Conservation (phyloP, 2,888 invertebrate species). For the Drosophila mayaguana region DNA sequence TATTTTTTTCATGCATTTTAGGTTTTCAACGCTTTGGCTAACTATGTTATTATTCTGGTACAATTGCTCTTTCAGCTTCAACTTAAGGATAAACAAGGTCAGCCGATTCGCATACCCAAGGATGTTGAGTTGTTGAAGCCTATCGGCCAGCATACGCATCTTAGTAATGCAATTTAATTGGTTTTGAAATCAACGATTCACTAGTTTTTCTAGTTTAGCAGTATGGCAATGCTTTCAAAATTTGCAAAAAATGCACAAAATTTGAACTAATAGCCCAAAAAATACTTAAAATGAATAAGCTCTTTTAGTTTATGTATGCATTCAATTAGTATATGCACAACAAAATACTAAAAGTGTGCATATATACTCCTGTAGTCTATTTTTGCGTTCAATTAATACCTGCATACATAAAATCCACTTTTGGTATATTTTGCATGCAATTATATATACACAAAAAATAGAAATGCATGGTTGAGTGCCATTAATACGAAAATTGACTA, state of each 20-base stretch:
- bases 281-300: not conserved
- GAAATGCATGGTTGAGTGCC: too few species aligned
- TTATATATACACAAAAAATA: too few species aligned
- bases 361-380: too few species aligned
- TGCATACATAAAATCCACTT: too few species aligned
- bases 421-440: too few species aligned
- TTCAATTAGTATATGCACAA: not conserved
- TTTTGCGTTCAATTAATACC: too few species aligned
- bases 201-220: not conserved
- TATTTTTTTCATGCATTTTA: conserved; percentile 29
- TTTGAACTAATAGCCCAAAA: not conserved
- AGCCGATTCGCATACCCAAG: conserved; percentile 25
- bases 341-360: too few species aligned
- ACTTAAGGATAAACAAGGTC: conserved; percentile 43
- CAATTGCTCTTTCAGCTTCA: conserved; percentile 80
- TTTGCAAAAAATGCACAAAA: not conserved
- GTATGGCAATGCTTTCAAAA: too few species aligned
- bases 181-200: too few species aligned
- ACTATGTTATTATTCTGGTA: conserved; percentile 80
- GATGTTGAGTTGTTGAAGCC: conserved; percentile 59
- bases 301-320: too few species aligned
- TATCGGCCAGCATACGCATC: conserved; percentile 28
- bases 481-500: too few species aligned
- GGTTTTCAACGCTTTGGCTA: conserved; percentile 76
- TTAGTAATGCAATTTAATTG: not conserved